Base-by-base conservation (phyloP, 2,113 vertebrate genomes). In the Ursus arctos region DNA sequence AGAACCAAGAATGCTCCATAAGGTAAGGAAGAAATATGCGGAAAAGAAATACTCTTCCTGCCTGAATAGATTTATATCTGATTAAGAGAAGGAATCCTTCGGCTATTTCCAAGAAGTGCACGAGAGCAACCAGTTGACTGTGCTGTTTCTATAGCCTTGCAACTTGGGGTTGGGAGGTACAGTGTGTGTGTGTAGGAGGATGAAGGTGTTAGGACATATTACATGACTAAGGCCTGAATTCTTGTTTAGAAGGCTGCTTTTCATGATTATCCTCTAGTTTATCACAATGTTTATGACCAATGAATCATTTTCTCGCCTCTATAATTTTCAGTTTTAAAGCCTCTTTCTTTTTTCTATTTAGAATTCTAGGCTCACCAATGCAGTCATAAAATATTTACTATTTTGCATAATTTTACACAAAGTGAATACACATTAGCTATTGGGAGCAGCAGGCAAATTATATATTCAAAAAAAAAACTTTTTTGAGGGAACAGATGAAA, bases 331-430 rank as follows among this genome's bases (percentile, higher is more conserved):
- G 6, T 94, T 95, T 51, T 57, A 47, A 80, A 80, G 19, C 1
- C 7, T 69, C 8, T 55, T 65, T 36, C 85, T 82, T 89, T 74
- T 61, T 74, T 7, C 6, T 67, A 14, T 69, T 79, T 79, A 77
- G 51, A 91, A 82, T 57, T 40, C 51, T 24, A 86, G 53, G 13
- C 6, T 79, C 51, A 83, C 91, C 53, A 90, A 65, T 47, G 8
- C 86, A 43, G 22, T 88, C 19, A 43, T 69, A 65, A 90, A 59
- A 76, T 14, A 65, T 77, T 40, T 93, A 65, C 21, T 47, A 51
- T 88, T 87, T 79, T 26, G 92, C 33, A 15, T 77, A 26, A 49
- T 94, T 93, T 87, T 69, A 31, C 87, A 61, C 43, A 82, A 87
- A 79, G 3, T 84, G 49, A 90, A 84, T 67, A 63, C 2, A 80